These are phyloP conservation scores for Eristalis pertinax DNA, from an alignment of 2,888 invertebrate species.

Conservation along the genomic window DNA sequence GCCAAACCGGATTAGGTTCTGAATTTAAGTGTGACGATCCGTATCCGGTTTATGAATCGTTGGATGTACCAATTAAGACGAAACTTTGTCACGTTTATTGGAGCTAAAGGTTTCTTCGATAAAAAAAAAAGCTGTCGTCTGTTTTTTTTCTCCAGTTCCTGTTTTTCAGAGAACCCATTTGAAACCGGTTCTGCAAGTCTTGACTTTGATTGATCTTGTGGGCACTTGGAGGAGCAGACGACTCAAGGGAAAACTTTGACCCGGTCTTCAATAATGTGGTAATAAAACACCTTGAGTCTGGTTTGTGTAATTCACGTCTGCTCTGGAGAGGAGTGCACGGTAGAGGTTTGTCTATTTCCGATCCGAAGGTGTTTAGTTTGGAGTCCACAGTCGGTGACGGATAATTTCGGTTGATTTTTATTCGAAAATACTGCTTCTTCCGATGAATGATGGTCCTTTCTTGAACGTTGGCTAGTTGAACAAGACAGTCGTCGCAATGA, in stretches of 20 bases:
- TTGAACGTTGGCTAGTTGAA: too few relatives aligned
- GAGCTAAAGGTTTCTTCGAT: neutral
- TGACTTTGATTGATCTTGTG: neutral
- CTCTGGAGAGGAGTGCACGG: too few relatives aligned
- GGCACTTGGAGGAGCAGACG: neutral
- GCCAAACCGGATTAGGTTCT: neutral
- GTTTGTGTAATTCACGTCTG: too few relatives aligned
- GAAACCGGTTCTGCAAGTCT: neutral
- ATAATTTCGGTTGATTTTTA: too few relatives aligned
- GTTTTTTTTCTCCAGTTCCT: neutral
- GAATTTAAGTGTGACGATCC: neutral
- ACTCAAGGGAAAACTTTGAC: neutral
- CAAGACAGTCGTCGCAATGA: too few relatives aligned
- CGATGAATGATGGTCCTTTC: too few relatives aligned
- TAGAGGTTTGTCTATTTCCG: too few relatives aligned
- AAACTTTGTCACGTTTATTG: neutral
- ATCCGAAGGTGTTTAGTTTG: too few relatives aligned
- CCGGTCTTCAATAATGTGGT: neutral
- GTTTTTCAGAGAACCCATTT: neutral
- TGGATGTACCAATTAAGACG: neutral
- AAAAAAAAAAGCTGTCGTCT: neutral
- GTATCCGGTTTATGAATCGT: neutral
- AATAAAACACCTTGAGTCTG: too few relatives aligned
- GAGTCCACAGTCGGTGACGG: too few relatives aligned
- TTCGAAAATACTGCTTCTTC: too few relatives aligned